Evolutionary conservation across 2,888 invertebrate genomes (phyloP), one percentile per base, ranked within the genome.

Genomic region (Drosophila mayaguana): DNA sequence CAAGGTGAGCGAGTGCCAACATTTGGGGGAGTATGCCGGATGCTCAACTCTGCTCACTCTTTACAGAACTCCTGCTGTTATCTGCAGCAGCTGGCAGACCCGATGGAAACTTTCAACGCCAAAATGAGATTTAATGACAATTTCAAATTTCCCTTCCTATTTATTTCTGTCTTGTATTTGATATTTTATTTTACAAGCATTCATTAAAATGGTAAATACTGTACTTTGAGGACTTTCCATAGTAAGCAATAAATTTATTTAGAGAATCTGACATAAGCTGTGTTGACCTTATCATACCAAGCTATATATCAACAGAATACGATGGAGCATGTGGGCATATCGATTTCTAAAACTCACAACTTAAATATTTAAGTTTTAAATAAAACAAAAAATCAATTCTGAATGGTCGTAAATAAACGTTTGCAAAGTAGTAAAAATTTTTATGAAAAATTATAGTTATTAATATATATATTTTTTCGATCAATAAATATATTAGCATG

Each of bases 401-500:
- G 8, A 28, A 2, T 8, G 28, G 8, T 8, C 8, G 8, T 28
- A 8, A 28, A 8, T 2, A 8, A 28, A 28, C 8, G 8, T 28
- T 28, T 28, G 28, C 8, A 8, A 28, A 28, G 28, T 28, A 28
- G 8, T 8, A 28, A 28, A 28, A 28, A 28, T 28, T 7, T 8
- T 28, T 28, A 0, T 8, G 28, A 28, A 28, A 28, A 28, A 28
- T 28, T 28, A 8, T 28, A 8, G 8, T 28, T 7, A 18, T 65
- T 43, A 63, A 45, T 65, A 45, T 62, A 54, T 64, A 60, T 67
- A 57, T 68, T 36, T 46, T 40, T 50, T 65, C 22, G 57, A 45
- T 65, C 77, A 86, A 83, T 83, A 86, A 83, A 83, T 86, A 72
- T 77, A 57, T 66, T 66, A 25, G 36, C 11, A 22, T 79, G 63